These are phyloP conservation scores for Coranthus polyacanthus DNA, from an alignment of 2,797 vertebrate genomes.

Conservation along the genomic window DNA sequence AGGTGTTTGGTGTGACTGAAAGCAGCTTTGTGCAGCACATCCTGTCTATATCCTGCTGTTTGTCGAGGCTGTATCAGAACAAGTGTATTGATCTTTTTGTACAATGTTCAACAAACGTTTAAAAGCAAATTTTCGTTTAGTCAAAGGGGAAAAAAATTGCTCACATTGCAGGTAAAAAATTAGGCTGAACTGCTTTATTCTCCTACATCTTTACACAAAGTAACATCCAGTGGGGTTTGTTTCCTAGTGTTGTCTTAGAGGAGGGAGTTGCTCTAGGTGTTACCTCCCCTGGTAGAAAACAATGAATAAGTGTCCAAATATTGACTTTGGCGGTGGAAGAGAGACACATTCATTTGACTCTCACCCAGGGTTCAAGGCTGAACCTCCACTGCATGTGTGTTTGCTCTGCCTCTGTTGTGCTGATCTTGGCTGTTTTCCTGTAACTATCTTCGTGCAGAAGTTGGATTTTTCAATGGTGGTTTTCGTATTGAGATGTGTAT, in stretches of 20 bases:
- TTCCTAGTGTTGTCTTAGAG: background rate
- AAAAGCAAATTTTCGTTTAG: background rate
- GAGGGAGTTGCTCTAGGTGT: slow-evolving; percentile 35
- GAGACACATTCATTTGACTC: slow-evolving; percentile 62
- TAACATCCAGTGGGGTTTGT: slow-evolving; percentile 3
- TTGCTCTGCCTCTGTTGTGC: slow-evolving; percentile 52
- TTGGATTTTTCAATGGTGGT: slow-evolving; percentile 7
- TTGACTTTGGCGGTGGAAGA: slow-evolving; percentile 69
- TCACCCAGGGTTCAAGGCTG: slow-evolving; percentile 65
- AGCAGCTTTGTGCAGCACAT: slow-evolving; percentile 27
- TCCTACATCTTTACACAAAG: slow-evolving; percentile 1
- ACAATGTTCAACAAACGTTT: background rate
- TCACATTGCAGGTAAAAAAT: background rate
- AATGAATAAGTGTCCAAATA: slow-evolving; percentile 74
- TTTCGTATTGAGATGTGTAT: slow-evolving; percentile 34
- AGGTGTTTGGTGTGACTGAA: background rate
- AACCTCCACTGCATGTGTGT: slow-evolving; percentile 43
- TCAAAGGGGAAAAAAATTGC: background rate
- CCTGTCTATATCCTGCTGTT: slow-evolving; percentile 4
- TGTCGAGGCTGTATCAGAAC: background rate
- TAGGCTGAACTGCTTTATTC: background rate
- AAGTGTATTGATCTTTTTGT: slow-evolving; percentile 2
- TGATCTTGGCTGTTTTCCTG: slow-evolving; percentile 56
- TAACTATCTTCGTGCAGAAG: slow-evolving; percentile 18
- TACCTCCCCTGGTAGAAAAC: slow-evolving; percentile 57